phyloP scores from a whole-genome alignment of 2,113 vertebrate species.

The Callospermophilus lateralis region DNA sequence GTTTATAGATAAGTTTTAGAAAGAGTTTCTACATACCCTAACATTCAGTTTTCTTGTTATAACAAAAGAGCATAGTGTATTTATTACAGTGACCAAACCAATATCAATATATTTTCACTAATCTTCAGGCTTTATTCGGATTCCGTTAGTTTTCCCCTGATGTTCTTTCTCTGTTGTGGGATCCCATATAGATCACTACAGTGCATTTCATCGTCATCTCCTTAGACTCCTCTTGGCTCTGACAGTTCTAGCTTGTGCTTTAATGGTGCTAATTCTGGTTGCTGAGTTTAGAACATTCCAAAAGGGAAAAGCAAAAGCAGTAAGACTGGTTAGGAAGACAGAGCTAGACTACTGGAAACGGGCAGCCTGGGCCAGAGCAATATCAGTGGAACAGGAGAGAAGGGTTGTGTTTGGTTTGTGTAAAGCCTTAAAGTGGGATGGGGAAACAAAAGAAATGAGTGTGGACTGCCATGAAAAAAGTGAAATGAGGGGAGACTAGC shows the following conservation, averaged over 20 bases:
- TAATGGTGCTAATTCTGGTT: neutral
- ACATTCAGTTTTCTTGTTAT: neutral
- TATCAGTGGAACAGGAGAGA: neutral
- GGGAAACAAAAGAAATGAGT: neutral
- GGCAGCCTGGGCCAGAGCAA: neutral
- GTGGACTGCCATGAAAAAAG: neutral
- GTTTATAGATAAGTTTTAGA: neutral
- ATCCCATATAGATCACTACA: neutral
- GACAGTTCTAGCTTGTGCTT: neutral
- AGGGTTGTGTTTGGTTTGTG: neutral
- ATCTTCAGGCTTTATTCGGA: neutral
- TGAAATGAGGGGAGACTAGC: neutral
- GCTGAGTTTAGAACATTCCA: neutral
- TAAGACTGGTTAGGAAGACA: neutral
- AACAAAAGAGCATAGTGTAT: too few relatives aligned
- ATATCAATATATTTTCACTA: neutral
- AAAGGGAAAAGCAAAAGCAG: neutral
- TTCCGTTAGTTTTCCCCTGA: neutral
- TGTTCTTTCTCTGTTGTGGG: neutral
- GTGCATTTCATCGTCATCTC: neutral
- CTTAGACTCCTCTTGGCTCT: neutral
- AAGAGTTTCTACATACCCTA: neutral
- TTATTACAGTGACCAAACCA: too few relatives aligned
- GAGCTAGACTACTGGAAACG: neutral
- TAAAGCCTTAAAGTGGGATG: neutral